A percentile compares a stretch with the other conserved stretches of the same genome.
phyloP scores from a whole-genome alignment of 2,888 invertebrate genomes.

The Stegophylla sp. region DNA sequence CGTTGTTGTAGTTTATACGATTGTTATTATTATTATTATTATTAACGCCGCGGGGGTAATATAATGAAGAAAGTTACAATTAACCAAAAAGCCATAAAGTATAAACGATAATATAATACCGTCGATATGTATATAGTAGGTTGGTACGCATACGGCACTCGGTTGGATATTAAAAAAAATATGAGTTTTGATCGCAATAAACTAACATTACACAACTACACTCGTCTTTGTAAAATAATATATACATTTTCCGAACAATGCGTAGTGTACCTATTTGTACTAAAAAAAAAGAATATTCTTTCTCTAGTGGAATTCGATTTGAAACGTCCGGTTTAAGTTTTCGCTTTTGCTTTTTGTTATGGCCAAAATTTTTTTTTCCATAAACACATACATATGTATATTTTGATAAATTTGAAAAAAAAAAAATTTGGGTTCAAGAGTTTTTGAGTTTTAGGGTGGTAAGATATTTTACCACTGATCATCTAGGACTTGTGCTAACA shows the following conservation, averaged over 20 bases:
- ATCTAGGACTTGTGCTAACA: too few species aligned
- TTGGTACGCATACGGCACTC: not conserved
- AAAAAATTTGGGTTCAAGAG: too few species aligned
- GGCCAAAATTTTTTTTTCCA: too few species aligned
- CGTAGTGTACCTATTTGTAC: not conserved
- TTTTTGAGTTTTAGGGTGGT: too few species aligned
- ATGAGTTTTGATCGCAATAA: constrained; percentile 43
- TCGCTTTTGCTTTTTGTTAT: too few species aligned
- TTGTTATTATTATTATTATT: constrained; percentile 45
- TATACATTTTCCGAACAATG: constrained; percentile 8
- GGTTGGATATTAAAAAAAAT: constrained; percentile 46
- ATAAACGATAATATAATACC: constrained; percentile 23
- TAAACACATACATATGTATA: too few species aligned
- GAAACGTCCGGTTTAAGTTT: constrained; percentile 31
- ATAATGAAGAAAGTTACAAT: constrained; percentile 58
- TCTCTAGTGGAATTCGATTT: not conserved
- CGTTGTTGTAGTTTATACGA: constrained; percentile 23
- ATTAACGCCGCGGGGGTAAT: constrained; percentile 55
- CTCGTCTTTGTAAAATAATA: constrained; percentile 11
- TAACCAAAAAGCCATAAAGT: constrained; percentile 56
- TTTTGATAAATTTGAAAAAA: too few species aligned
- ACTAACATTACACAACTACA: constrained; percentile 16
- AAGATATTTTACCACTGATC: too few species aligned
- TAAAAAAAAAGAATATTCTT: not conserved
- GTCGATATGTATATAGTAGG: constrained; percentile 4